A percentile compares a stretch with the other conserved stretches of the same genome.
These are phyloP conservation scores for Acanthisitta chloris DNA, from an alignment of 2,113 vertebrate genomes.

Conservation along the genomic window DNA sequence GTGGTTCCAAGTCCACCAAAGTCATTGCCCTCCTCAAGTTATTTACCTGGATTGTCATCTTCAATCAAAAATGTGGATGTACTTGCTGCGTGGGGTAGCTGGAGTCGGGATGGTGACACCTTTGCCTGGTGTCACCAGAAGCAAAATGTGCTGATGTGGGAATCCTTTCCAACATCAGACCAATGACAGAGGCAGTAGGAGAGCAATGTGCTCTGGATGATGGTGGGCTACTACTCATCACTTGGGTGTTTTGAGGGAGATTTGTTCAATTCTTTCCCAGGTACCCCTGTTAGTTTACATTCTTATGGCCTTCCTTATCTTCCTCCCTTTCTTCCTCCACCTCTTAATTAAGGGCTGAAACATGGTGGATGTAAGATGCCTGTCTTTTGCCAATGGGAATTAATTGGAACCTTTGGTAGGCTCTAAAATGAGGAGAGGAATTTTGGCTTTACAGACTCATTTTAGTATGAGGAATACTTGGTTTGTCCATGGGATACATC, in stretches of 20 bases:
- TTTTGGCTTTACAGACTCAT: neutral
- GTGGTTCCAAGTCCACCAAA: neutral
- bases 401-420: neutral
- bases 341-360: neutral
- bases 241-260: neutral
- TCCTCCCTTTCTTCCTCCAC: neutral
- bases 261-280: neutral
- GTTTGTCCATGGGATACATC: neutral
- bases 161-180: neutral
- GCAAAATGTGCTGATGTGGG: neutral
- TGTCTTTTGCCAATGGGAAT: neutral
- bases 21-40: neutral
- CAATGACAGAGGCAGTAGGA: neutral
- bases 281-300: neutral
- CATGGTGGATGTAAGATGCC: neutral
- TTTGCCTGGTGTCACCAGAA: neutral
- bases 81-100: neutral
- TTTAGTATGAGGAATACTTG: neutral
- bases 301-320: neutral
- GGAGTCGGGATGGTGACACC: neutral
- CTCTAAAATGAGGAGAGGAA: neutral
- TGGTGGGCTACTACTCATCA: neutral
- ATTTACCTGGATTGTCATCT: neutral
- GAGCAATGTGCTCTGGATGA: neutral
- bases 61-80: neutral